Evolutionary conservation across 2,113 vertebrate species (phyloP), one percentile per base, ranked within the genome.

Genomic region (Odobenus rosmarus): DNA sequence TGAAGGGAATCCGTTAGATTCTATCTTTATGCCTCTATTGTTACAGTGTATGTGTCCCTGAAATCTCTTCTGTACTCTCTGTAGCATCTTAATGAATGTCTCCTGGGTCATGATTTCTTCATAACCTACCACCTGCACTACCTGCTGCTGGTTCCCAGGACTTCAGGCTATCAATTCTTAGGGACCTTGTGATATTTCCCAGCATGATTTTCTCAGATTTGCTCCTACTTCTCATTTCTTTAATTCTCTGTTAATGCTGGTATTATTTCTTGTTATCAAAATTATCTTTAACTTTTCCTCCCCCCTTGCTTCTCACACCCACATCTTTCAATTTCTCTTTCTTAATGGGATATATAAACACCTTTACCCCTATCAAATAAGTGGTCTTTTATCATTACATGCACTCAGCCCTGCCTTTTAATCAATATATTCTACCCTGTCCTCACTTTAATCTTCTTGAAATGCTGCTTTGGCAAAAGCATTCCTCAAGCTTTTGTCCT

Each of bases 391-490:
- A 19, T 15, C n/a, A 21, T 51, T 31, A 8, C 19, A 21, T 4
- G 31, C 18, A 31, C 71, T 23, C 24, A 31, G 26, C 18, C 18
- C 2, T 21, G 23, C 42, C 11, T 0, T 6, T 76, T 67, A 39
- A 15, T n/a, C 39, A 23, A 1, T 36, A 2, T 39, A 5, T 69
- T 31, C 49, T 61, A 5, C 1, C 10, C 8, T 4, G 0, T 13
- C 7, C 18, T 82, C n/a, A 1, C 10, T 0, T 64, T 82, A 33
- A 53, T 64, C 80, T 64, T 76, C 51, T 59, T 71, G n/a, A n/a
- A 62, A 64, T 77, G 24, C 55, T 69, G 24, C 33, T 46, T 94
- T 49, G 71, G 18, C 49, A 51, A 15, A 9, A 55, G 3, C 62
- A 36, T 49, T 59, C 12, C 49, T 57, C 21, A 51, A 7, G 51